These are phyloP conservation scores for Melipona bicolor DNA, from an alignment of 2,888 invertebrate genomes.

Conservation along the genomic window DNA sequence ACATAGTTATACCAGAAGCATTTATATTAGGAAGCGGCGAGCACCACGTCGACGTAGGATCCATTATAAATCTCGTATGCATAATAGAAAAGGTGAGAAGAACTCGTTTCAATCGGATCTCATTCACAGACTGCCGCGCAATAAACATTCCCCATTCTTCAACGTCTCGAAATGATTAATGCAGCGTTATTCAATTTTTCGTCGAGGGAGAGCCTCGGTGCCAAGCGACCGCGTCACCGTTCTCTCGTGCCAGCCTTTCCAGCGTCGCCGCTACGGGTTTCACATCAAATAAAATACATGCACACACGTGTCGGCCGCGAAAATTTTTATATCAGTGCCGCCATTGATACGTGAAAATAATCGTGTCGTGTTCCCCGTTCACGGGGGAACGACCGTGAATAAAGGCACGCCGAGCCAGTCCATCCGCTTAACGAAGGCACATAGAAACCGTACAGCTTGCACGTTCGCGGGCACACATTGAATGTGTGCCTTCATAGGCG, in stretches of 20 bases:
- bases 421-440: constrained; percentile 56
- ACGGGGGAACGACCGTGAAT: constrained; percentile 18
- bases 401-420: constrained; percentile 30
- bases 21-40: constrained; percentile 93
- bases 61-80: constrained; percentile 95
- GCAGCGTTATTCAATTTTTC: not conserved
- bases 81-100: constrained; percentile 94
- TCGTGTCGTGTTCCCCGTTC: constrained; percentile 22
- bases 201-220: not conserved
- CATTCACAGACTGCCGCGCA: not conserved
- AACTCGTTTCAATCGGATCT: not conserved
- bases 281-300: constrained; percentile 7
- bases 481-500: constrained; percentile 47
- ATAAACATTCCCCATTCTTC: not conserved
- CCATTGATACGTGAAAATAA: constrained; percentile 46
- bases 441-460: constrained; percentile 55
- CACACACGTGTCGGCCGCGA: not conserved
- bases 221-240: not conserved
- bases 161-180: not conserved
- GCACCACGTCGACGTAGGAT: constrained; percentile 95
- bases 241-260: not conserved
- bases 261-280: not conserved
- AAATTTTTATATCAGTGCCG: constrained; percentile 6
- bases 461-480: constrained; percentile 46
- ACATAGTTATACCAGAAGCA: constrained; percentile 95